Evolutionary conservation across 2,797 vertebrate genomes (phyloP).

Genomic region (Eptatretus atami): DNA sequence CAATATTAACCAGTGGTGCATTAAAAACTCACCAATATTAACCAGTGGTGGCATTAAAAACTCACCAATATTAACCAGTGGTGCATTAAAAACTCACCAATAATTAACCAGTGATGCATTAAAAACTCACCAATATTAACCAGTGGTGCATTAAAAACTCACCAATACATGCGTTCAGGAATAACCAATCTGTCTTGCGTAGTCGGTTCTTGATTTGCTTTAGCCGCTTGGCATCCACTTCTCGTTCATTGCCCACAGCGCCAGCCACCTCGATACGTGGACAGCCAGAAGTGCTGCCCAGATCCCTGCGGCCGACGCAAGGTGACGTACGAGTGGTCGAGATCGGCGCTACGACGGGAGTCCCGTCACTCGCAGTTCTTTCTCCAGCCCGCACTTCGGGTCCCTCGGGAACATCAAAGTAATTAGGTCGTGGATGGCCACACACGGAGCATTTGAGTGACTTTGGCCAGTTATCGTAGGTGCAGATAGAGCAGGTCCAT

Average conservation of each 20-base stretch:
- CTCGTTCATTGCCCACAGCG: constrained; percentile 1
- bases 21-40: not conserved
- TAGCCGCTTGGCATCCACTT: not conserved
- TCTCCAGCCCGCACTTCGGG: not conserved
- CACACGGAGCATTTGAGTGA: constrained; percentile 4
- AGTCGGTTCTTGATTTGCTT: constrained; percentile 5
- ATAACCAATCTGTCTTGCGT: constrained; percentile 3
- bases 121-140: too few relatives aligned
- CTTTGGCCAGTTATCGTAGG: constrained; percentile 5
- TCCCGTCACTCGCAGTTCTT: not conserved
- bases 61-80: too few relatives aligned
- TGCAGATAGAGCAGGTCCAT: constrained; percentile 1
- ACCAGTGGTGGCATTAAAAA: too few relatives aligned
- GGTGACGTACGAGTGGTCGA: not conserved
- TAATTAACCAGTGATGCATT: too few relatives aligned
- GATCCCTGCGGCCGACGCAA: not conserved
- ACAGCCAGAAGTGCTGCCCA: not conserved
- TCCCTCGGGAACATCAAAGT: not conserved
- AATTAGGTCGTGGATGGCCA: not conserved
- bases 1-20: not conserved
- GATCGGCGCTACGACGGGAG: not conserved
- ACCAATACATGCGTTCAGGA: constrained; percentile 4
- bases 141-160: not conserved
- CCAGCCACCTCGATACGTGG: constrained; percentile 2
- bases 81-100: not conserved